Percentiles rank a stretch among this genome's conserved stretches.
Conservation (phyloP, 2,888 invertebrate genomes). For the Callyntrura guangdongensis region DNA sequence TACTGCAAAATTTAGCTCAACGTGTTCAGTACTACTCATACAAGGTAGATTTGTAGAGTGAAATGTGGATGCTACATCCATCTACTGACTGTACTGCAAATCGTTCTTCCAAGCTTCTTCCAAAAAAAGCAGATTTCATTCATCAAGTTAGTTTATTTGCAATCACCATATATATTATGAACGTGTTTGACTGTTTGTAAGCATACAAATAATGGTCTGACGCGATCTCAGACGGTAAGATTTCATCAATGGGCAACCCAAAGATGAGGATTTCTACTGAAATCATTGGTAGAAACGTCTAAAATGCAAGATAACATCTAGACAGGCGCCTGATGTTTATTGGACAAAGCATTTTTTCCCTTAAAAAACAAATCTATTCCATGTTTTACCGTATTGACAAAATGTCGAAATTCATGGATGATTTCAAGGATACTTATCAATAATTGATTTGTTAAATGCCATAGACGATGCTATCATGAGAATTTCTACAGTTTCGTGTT, state of each 20-base stretch:
- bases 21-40: too few species aligned
- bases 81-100: neutral
- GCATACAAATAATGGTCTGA: too few species aligned
- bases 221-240: too few species aligned
- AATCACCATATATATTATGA: too few species aligned
- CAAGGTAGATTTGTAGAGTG: too few species aligned
- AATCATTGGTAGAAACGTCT: neutral
- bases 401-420: neutral
- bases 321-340: neutral
- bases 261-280: neutral
- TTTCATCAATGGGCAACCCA: too few species aligned
- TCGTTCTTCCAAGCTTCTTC: neutral
- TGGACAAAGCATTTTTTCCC: neutral
- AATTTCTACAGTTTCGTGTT: neutral
- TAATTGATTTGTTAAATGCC: neutral
- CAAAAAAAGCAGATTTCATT: too few species aligned
- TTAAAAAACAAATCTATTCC: neutral
- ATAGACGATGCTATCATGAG: slow-evolving; percentile 27
- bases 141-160: too few species aligned
- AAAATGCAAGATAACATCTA: neutral
- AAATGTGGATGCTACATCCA: neutral
- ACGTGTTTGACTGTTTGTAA: too few species aligned
- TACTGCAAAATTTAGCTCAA: too few species aligned
- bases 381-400: neutral
- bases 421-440: slow-evolving; percentile 7